phyloP scores from a whole-genome alignment of 2,797 vertebrate species.

The Clarias laeviceps region DNA sequence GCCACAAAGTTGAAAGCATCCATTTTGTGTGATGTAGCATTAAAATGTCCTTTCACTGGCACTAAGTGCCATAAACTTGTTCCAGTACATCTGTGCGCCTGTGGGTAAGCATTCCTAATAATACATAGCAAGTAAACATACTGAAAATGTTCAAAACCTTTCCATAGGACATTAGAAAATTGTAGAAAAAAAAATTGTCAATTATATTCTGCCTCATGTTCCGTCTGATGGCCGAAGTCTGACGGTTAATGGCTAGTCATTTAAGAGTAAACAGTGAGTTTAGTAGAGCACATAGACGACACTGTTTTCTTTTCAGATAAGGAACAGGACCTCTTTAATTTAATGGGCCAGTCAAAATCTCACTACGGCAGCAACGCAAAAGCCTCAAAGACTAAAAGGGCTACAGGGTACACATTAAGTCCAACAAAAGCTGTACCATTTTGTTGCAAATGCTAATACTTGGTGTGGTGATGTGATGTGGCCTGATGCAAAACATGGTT shows the following conservation, averaged over 20 bases:
- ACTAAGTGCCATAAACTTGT: background rate
- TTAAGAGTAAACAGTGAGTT: background rate
- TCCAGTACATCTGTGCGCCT: background rate
- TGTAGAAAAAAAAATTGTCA: too few relatives aligned
- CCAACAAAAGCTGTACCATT: background rate
- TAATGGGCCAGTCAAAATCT: background rate
- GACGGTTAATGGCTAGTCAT: background rate
- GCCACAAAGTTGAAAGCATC: background rate
- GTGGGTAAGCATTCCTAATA: background rate
- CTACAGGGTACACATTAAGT: background rate
- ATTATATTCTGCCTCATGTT: background rate
- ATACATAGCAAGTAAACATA: background rate
- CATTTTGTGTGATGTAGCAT: background rate
- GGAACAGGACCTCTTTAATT: background rate
- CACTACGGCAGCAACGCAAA: background rate
- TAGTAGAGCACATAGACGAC: background rate
- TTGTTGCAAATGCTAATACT: background rate
- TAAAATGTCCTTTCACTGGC: background rate
- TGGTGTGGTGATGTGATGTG: background rate
- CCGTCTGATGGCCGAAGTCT: background rate
- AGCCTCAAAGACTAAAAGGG: conserved; percentile 1
- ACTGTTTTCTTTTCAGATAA: conserved; percentile 15
- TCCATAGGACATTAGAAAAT: background rate
- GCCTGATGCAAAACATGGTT: background rate
- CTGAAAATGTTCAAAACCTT: background rate